phyloP scores from a whole-genome alignment of 2,888 invertebrate species.

The Cynaeus angustus region DNA sequence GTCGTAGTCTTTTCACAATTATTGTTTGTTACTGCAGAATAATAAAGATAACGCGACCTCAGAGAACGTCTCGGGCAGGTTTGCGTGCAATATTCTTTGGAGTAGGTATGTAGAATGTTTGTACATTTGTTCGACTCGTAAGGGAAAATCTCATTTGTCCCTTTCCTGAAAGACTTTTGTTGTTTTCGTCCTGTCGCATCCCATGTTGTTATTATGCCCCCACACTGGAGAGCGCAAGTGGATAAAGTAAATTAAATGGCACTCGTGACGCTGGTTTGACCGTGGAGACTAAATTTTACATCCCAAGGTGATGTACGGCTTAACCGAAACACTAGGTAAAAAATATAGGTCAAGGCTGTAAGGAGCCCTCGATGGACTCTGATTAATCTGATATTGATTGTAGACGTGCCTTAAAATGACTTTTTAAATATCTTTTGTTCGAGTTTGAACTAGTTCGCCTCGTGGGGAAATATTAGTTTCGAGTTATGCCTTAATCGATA shows the following conservation, averaged over 20 bases:
- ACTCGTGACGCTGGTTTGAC: conserved; percentile 18
- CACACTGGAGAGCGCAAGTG: conserved; percentile 1
- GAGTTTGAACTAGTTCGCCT: not conserved
- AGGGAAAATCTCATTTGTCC: conserved; percentile 10
- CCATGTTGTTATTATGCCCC: conserved; percentile 4
- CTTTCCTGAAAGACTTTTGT: conserved; percentile 12
- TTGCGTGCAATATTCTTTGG: conserved; percentile 4
- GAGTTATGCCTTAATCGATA: not conserved
- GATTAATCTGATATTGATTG: not conserved
- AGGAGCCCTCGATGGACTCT: not conserved
- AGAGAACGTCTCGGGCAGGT: conserved; percentile 1
- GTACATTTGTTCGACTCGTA: conserved; percentile 4
- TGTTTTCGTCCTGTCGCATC: conserved; percentile 23
- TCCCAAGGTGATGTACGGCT: conserved; percentile 16
- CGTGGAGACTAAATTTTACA: conserved; percentile 13
- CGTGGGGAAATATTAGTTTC: not conserved
- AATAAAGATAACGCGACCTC: conserved; percentile 10
- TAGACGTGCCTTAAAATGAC: conserved; percentile 3
- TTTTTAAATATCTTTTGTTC: conserved; percentile 5
- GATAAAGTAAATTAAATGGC: conserved; percentile 22
- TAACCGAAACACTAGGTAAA: conserved; percentile 10
- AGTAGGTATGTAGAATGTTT: not conserved
- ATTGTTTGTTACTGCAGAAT: conserved; percentile 16
- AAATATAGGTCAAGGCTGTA: conserved; percentile 13
- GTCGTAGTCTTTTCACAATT: not conserved